phyloP scores from a whole-genome alignment of 2,888 invertebrate genomes.

The Ypsolopha sequella region DNA sequence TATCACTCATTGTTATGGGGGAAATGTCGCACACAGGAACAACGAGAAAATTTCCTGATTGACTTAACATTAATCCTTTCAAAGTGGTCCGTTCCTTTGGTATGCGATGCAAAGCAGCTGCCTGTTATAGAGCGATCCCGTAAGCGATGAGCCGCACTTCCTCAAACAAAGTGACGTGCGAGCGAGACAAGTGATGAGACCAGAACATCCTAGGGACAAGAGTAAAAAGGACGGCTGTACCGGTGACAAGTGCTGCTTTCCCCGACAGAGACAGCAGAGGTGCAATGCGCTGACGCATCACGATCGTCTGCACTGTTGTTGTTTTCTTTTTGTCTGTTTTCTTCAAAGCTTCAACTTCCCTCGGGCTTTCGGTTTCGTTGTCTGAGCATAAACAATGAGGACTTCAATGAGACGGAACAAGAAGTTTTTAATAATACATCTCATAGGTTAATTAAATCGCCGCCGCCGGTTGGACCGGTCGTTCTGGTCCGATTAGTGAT shows the following conservation, averaged over 20 bases:
- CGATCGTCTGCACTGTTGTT: conserved; percentile 41
- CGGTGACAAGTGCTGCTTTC: conserved; percentile 35
- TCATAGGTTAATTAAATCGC: conserved; percentile 33
- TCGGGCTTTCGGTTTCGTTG: conserved; percentile 49
- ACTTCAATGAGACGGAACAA: conserved; percentile 2
- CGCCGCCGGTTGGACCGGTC: conserved; percentile 53
- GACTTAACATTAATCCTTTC: conserved; percentile 41
- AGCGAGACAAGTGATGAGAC: conserved; percentile 15
- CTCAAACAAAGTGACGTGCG: conserved; percentile 37
- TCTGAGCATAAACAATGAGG: conserved; percentile 25
- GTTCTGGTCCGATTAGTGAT: conserved; percentile 35
- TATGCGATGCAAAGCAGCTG: conserved; percentile 50
- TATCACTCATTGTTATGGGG: conserved; percentile 65
- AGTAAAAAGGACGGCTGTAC: conserved; percentile 25
- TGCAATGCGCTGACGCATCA: conserved; percentile 64
- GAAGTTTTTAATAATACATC: conserved; percentile 2
- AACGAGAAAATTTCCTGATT: conserved; percentile 33
- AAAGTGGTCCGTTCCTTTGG: conserved; percentile 27
- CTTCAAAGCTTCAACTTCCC: conserved; percentile 21
- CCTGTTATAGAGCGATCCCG: conserved; percentile 35
- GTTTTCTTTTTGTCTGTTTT: conserved; percentile 38
- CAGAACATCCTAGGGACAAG: conserved; percentile 6
- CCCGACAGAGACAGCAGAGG: conserved; percentile 37
- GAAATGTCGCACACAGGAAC: conserved; percentile 54
- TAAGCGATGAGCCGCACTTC: conserved; percentile 46